phyloP scores from a whole-genome alignment of 2,113 vertebrate genomes.

The Piprites chloris region DNA sequence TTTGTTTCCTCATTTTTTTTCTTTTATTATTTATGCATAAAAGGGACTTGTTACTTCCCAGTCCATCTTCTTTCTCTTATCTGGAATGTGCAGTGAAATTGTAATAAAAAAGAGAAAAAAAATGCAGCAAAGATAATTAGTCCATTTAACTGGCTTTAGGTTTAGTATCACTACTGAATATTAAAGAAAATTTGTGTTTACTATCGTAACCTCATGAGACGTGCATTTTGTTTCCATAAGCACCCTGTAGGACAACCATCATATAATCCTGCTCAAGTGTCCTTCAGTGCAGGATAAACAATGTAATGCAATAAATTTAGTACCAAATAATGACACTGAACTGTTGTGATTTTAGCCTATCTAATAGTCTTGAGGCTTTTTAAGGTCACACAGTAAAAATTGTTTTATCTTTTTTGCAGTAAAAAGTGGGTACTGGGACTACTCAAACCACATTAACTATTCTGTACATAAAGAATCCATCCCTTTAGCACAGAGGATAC shows the following conservation, averaged over 20 bases:
- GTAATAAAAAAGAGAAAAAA: neutral
- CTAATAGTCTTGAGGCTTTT: neutral
- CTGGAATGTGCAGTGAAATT: neutral
- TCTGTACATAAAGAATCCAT: neutral
- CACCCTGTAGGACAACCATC: neutral
- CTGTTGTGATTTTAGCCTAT: neutral
- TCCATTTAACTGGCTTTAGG: neutral
- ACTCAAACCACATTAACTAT: neutral
- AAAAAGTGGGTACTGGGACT: neutral
- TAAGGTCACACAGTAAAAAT: neutral
- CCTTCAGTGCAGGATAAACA: constrained; percentile 12
- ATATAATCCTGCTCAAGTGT: neutral
- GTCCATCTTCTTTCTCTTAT: neutral
- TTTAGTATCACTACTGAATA: neutral
- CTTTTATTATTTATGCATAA: neutral
- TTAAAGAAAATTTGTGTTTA: constrained; percentile 15
- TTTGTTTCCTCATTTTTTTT: neutral
- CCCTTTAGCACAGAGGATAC: neutral
- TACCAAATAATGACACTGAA: neutral
- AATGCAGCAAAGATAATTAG: neutral
- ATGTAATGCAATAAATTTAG: neutral
- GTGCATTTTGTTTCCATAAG: neutral
- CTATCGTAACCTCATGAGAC: neutral
- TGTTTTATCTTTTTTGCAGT: neutral
- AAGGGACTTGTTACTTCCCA: neutral